Evolutionary conservation across 2,888 invertebrate genomes (phyloP).

Genomic region (Nymphalis urticae): DNA sequence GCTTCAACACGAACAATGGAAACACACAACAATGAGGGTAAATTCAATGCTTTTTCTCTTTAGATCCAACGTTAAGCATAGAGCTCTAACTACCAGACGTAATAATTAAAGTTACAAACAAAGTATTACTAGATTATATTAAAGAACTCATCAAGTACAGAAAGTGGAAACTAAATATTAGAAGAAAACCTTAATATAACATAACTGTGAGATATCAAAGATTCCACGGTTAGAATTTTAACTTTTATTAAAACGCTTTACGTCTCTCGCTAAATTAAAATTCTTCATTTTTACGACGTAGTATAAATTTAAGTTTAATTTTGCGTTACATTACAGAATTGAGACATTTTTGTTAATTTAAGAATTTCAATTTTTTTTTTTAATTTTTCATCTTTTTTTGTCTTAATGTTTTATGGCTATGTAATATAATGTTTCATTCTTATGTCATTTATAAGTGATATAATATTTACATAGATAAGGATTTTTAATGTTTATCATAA

Average conservation of each 20-base stretch:
- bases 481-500: no score
- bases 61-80: background rate
- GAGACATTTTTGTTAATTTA: background rate
- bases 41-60: background rate
- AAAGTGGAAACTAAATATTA: background rate
- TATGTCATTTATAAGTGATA: no score
- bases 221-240: constrained; percentile 23
- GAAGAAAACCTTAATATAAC: background rate
- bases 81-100: background rate
- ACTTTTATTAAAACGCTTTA: constrained; percentile 34
- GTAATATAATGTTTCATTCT: no score
- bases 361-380: background rate
- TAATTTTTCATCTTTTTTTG: no score
- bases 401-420: no score
- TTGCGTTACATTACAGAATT: background rate
- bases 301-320: constrained; percentile 21
- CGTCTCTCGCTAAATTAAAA: constrained; percentile 37
- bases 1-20: background rate
- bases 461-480: no score
- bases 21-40: constrained; percentile 1
- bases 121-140: no score
- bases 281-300: constrained; percentile 37
- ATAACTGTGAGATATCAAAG: constrained; percentile 18
- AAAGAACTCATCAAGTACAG: no score
- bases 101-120: background rate